Base-by-base conservation (phyloP, 2,113 vertebrate genomes). In the Trachemys scripta region DNA sequence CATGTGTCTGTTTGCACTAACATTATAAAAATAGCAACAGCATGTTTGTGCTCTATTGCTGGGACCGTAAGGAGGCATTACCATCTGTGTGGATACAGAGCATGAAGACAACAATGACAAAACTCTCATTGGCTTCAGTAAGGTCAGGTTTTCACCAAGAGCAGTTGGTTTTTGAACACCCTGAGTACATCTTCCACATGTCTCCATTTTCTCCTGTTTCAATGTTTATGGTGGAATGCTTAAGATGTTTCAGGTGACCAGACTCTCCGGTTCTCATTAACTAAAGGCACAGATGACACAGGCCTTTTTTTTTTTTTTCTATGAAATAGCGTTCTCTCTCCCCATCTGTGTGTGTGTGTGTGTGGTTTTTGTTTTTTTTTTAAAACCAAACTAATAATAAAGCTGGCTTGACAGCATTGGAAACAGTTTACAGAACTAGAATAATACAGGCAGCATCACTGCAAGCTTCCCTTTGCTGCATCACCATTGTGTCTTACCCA, bases 101-200 rank as follows among this genome's bases (percentile, higher is more conserved):
- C 1, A 5, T 49, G 31, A 76, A 2, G 29, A 20, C 59, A 1
- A 0, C 31, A 47, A 11, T 38, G 87, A 31, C 53, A 84, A 20
- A 31, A 16, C 1, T 51, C 2, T 2, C 50, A 5, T 76, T 75
- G 3, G 25, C 8, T 84, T 84, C 27, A 51, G 27, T 10, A 24
- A 47, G 12, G 6, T 69, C 2, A 35, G 38, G 5, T 11, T 47
- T 79, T 54, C 45, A 22, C 38, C 2, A n/a, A n/a, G 45, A 27
- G 17, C 12, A 45, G n/a, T 45, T 1, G 14, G 3, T 6, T 10
- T 31, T 51, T 62, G 10, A 75, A 87, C 47, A 11, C 8, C 12
- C n/a, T 25, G 3, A 25, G 3, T 86, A 1, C 57, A 1, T 35
- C 2, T 38, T 27, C 25, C 12, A 27, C 5, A 6, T 42, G 22